Evolutionary conservation across 2,888 invertebrate genomes (phyloP).

Genomic region (Leptura quadrifasciata): DNA sequence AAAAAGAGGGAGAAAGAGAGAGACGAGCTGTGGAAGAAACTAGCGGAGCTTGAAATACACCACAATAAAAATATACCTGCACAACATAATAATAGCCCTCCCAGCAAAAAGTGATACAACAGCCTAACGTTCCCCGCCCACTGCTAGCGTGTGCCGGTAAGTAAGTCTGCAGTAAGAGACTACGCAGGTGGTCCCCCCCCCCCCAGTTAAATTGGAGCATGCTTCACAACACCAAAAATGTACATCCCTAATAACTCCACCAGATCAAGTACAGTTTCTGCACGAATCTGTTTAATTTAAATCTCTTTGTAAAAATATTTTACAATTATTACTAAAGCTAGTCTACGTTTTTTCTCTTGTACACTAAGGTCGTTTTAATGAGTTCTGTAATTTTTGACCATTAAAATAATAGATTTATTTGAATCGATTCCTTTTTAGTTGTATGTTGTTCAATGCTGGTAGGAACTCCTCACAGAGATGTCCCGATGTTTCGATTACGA

Average conservation of each 20-base stretch:
- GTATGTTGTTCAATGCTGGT: conserved; percentile 40
- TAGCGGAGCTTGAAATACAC: conserved; percentile 91
- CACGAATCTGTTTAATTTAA: conserved; percentile 41
- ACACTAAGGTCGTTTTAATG: conserved; percentile 55
- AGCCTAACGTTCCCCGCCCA: conserved; percentile 66
- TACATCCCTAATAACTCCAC: conserved; percentile 48
- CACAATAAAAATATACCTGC: conserved; percentile 74
- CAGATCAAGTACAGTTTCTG: conserved; percentile 39
- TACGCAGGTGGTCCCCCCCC: conserved; percentile 42
- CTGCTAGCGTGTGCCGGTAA: conserved; percentile 63
- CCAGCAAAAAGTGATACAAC: conserved; percentile 72
- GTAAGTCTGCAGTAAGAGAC: conserved; percentile 51
- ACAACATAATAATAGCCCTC: conserved; percentile 68
- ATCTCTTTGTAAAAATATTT: conserved; percentile 44
- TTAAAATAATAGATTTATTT: conserved; percentile 50
- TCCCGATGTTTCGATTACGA: not conserved
- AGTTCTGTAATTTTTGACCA: conserved; percentile 50
- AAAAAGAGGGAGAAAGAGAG: conserved; percentile 97
- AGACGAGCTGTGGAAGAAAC: conserved; percentile 97
- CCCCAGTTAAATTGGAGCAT: conserved; percentile 54
- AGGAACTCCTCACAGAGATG: not conserved
- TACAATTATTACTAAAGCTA: conserved; percentile 61
- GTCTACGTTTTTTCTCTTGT: conserved; percentile 56
- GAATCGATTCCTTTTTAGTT: conserved; percentile 32
- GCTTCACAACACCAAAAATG: conserved; percentile 59